A percentile compares a stretch with the other conserved stretches of the same genome.
phyloP scores from a whole-genome alignment of 2,797 vertebrate species.

The Manis javanica region DNA sequence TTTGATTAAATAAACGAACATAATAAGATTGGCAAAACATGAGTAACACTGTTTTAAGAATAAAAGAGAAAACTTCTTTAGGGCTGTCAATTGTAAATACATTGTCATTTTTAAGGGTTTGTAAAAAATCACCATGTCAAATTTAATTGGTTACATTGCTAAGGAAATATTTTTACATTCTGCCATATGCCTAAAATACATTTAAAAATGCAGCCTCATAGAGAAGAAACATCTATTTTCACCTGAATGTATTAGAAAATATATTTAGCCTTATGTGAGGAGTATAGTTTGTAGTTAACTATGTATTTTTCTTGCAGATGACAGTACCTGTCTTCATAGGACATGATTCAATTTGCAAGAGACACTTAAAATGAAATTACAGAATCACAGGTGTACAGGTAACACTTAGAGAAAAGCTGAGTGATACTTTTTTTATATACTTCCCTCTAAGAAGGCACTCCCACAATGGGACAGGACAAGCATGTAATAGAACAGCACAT shows the following conservation, averaged over 20 bases:
- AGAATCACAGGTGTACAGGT: not conserved
- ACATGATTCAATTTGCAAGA: slow-evolving; percentile 52
- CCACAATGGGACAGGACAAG: not conserved
- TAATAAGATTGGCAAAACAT: not conserved
- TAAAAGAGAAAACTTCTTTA: not conserved
- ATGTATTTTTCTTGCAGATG: not conserved
- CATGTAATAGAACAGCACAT: rapidly evolving
- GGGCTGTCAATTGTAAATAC: not conserved
- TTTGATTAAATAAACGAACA: not conserved
- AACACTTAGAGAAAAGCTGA: not conserved
- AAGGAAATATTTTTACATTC: not conserved
- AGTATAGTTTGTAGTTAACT: not conserved
- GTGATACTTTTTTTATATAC: not conserved
- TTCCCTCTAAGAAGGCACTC: not conserved
- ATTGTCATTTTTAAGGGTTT: not conserved
- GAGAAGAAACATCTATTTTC: not conserved
- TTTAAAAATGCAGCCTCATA: not conserved
- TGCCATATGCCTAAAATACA: slow-evolving; percentile 17
- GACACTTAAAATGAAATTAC: not conserved
- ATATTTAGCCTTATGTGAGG: not conserved
- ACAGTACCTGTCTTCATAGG: not conserved
- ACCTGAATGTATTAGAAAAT: slow-evolving; percentile 10
- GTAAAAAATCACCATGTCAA: not conserved
- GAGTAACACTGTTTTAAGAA: not conserved
- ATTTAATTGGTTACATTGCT: slow-evolving; percentile 29